Evolutionary conservation across 2,888 invertebrate genomes (phyloP), one percentile per base, ranked within the genome.

Genomic region (Caenorhabditis sp.): DNA sequence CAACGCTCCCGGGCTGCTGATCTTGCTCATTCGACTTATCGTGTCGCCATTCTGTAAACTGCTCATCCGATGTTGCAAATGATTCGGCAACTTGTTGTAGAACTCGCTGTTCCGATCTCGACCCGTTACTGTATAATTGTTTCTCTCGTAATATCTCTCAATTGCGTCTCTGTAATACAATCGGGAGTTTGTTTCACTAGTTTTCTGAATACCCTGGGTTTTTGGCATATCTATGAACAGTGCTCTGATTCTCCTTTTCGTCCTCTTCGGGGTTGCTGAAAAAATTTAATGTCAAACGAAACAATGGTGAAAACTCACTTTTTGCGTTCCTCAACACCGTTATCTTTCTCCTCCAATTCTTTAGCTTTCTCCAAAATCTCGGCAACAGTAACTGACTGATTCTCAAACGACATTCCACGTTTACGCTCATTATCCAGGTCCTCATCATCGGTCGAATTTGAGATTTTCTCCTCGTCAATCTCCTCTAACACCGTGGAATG

Each of bases 51-150:
- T 43, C 31, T 59, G 54, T 17, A 23, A 49, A 53, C 62, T 61
- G 57, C 23, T 53, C 10, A 67, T 24, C 19, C 68, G 61, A 55
- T 67, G 72, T 67, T 72, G 72, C 1, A 72, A 57, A 24, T 62
- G 72, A 6, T 8, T 27, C 0, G 72, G 72, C 3, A 72, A 58
- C 49, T 72, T 72, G 36, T 72, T 68, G 55, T 62, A 72, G 10
- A 68, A 58, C 5, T 72, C 71, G 1, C 10, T 17, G 58, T 66
- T 59, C 8, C 69, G 60, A 53, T 69, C 70, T 0, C 60, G 54
- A 4, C 72, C 72, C n/a, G 67, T 67, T 12, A 72, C 68, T 14
- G 72, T 72, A 43, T 72, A 68, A 26, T 67, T 61, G 24, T 72
- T 72, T 14, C 67, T 61, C 21, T 72, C 72, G 23, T 72, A 72